Base-by-base conservation (phyloP, 1,140 invertebrate species). In the Ceratitis capitata region DNA sequence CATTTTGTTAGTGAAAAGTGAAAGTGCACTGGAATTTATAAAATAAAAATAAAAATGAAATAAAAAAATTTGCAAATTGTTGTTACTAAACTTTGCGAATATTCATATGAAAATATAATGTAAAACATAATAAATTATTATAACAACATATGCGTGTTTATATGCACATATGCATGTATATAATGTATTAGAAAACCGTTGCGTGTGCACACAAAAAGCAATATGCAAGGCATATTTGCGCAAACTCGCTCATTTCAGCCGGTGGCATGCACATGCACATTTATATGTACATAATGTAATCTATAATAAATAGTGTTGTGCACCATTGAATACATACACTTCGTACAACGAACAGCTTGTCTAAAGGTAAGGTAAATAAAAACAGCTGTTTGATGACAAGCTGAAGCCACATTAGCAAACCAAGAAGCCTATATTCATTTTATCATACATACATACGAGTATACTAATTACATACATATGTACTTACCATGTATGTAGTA, bases 381-480 rank as follows among this genome's bases (percentile, higher is more conserved):
- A 78, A 78, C 69, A 78, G 69, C 69, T 78, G 69, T 78, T 78
- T 78, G 39, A n/a, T n/a, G n/a, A 32, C 39, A 78, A 78, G 39
- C 69, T n/a, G 19, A 78, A 78, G 23, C 39, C 69, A n/a, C n/a
- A 39, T 78, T 78, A 45, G 42, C 69, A 45, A 45, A 19, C 19
- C 23, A 78, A 23, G 19, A 19, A 45, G 16, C 39, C 32, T 19
- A 42, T 35, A 69, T 69, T n/a, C n/a, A 39, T n/a, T 42, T 39
- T 35, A 29, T 9, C 61, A 35, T n/a, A 32, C 61, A 35, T 69
- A 69, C 4, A 35, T 35, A 61, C 23, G 14, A 49, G 3, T 49
- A 4, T 49, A 47, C 16, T n/a, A 16, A 53, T 12, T 14, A 53
- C 9, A 56, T 56, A 56, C 7, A 23, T 4, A 56, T 29, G 10